Base-by-base conservation (phyloP, 1,140 invertebrate species). In the Agrilus planipennis region DNA sequence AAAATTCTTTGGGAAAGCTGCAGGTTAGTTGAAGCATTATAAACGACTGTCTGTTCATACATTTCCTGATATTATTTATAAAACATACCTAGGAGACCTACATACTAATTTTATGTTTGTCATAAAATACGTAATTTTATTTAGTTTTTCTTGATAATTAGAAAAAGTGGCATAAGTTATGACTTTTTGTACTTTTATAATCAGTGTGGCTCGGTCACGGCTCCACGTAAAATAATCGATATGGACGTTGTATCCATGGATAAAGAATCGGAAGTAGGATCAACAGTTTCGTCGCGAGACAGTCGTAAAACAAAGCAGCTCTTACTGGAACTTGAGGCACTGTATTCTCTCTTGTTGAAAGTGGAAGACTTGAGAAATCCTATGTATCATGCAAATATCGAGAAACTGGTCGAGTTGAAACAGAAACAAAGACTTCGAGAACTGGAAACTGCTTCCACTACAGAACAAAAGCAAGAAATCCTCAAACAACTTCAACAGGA, bases 221-320 rank as follows among this genome's bases (percentile, higher is more conserved):
- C 88, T 23, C 90, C 90, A 0, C 70, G 90, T n/a, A 89, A 90
- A 65, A 87, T 94, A 34, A 90, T 91, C 50, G 87, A 91, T 57
- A 78, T 91, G 58, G 81, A 88, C 47, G 71, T 86, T n/a, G 79
- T 85, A 38, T 62, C 64, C 3, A 60, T 65, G 2, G 75, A 77
- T 20, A 69, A 61, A 49, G 70, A 72, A 15, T 58, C 62, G 5
- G 71, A 71, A 21, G 61, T 59, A 25, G 51, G 55, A 39, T 46
- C 61, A n/a, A 49, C 61, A 27, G 44, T 59, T 12, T 60, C 54
- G 23, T 65, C 64, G 49, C 69, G 67, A 45, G 70, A 76, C 45
- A 63, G 69, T 0, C 66, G 75, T 51, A 75, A 81, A 57, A 81
- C 77, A 3, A 76, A 84, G 22, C 83, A 89, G 54, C 65, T 86